A percentile compares a stretch with the other conserved stretches of the same genome.
phyloP scores from a whole-genome alignment of 2,113 vertebrate genomes.

The Salvator merianae region DNA sequence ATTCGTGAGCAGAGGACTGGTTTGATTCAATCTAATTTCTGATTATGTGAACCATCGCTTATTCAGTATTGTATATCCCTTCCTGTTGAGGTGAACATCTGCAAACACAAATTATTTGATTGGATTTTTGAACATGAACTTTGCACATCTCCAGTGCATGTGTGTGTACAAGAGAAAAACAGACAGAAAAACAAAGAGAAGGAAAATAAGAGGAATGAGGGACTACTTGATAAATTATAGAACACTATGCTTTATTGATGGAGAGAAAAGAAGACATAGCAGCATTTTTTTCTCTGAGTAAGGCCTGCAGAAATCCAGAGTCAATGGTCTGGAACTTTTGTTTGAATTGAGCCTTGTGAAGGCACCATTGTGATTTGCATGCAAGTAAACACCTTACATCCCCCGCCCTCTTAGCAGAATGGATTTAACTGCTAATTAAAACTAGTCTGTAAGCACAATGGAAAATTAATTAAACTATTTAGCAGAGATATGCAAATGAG shows the following conservation, averaged over 20 bases:
- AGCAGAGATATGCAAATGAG: conserved; percentile 75
- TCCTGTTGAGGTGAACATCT: too few species aligned
- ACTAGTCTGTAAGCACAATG: conserved; percentile 79
- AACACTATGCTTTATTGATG: conserved; percentile 30
- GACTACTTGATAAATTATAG: conserved; percentile 55
- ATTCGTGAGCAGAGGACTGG: too few species aligned
- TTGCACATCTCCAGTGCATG: too few species aligned
- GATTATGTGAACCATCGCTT: too few species aligned
- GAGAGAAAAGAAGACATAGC: neutral
- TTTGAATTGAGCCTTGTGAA: conserved; percentile 65
- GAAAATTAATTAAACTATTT: conserved; percentile 83
- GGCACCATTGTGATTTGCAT: conserved; percentile 69
- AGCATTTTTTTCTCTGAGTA: conserved; percentile 35
- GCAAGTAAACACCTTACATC: conserved; percentile 75
- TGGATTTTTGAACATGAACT: too few species aligned
- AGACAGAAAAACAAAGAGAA: neutral
- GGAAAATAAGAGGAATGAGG: neutral
- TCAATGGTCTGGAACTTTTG: conserved; percentile 69
- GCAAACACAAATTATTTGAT: too few species aligned
- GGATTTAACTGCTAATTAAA: conserved; percentile 84
- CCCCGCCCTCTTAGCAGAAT: conserved; percentile 76
- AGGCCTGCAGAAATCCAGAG: conserved; percentile 68
- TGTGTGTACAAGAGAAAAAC: too few species aligned
- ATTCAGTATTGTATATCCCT: too few species aligned
- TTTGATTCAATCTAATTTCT: too few species aligned